Evolutionary conservation across 2,113 vertebrate species (phyloP).

Genomic region (Smithornis capensis): DNA sequence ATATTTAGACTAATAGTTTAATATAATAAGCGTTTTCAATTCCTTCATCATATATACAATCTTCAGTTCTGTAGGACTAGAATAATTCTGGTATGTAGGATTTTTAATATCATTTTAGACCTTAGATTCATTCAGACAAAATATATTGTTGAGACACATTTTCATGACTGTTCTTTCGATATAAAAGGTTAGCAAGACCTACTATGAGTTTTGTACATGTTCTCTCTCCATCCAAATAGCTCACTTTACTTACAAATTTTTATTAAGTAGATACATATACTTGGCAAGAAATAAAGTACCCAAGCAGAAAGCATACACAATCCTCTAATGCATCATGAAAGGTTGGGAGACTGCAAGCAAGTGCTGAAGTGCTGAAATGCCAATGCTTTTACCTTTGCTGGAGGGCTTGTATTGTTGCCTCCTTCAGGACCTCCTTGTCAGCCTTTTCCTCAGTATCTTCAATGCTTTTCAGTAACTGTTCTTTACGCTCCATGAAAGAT

Average conservation of each 20-base stretch:
- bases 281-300: neutral
- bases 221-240: neutral
- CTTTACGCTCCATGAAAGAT: slow-evolving; percentile 83
- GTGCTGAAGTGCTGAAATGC: neutral
- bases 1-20: neutral
- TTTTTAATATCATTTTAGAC: neutral
- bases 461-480: slow-evolving; percentile 84
- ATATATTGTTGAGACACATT: neutral
- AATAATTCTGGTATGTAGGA: neutral
- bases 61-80: neutral
- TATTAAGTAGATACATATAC: neutral
- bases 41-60: neutral
- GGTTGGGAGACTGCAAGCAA: neutral
- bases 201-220: neutral
- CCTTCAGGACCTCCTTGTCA: slow-evolving; percentile 75
- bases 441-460: slow-evolving; percentile 84
- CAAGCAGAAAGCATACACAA: neutral
- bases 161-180: neutral
- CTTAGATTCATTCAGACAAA: neutral
- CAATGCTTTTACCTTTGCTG: slow-evolving; percentile 84
- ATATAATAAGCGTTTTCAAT: neutral
- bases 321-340: neutral
- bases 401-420: slow-evolving; percentile 82
- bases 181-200: neutral
- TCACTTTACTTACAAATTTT: neutral